Base-by-base conservation (phyloP, 2,113 vertebrate species). In the Polypterus senegalus region DNA sequence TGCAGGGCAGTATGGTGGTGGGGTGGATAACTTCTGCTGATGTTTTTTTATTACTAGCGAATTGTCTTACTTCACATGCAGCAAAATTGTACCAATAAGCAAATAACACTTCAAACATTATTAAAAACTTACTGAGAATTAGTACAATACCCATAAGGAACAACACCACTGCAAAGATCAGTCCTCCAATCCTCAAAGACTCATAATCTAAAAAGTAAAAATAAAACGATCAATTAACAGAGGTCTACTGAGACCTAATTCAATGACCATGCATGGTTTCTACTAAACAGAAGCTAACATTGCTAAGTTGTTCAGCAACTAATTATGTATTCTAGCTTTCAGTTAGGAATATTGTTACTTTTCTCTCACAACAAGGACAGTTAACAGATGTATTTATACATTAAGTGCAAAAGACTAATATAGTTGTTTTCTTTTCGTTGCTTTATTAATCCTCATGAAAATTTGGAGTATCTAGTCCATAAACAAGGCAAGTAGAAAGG, bases 111-210 rank as follows among this genome's bases (percentile, higher is more conserved):
- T 27, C 27, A 27, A 27, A 27, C 27, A 27, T 27, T 27, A 27
- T 27, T 27, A 27, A 27, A 63, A n/a, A 89, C 92, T 90, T 77
- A 94, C 92, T 90, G 72, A 91, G 74, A 6, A 93, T 72, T 66
- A 94, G 86, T 58, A 87, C 78, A 48, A 94, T 90, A 27, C 92
- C 92, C 74, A 93, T 66, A 61, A 91, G 51, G 70, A 91, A 93
- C 46, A 94, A 83, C 7, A 86, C 74, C n/a, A 88, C 89, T 0
- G 92, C 92, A n/a, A 94, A 85, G 48, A 83, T 70, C 70, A 94
- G 76, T 9, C 92, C 92, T 9, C 86, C 89, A 9, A 94, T 89
- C 73, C 91, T 71, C 73, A 94, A 77, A 7, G 89, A 86, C 10
- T 86, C 63, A 65, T 94, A 94, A 81, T 94, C 92, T 93, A 78